Conservation (phyloP, 2,797 vertebrate genomes). For the Nyctalus aviator region DNA sequence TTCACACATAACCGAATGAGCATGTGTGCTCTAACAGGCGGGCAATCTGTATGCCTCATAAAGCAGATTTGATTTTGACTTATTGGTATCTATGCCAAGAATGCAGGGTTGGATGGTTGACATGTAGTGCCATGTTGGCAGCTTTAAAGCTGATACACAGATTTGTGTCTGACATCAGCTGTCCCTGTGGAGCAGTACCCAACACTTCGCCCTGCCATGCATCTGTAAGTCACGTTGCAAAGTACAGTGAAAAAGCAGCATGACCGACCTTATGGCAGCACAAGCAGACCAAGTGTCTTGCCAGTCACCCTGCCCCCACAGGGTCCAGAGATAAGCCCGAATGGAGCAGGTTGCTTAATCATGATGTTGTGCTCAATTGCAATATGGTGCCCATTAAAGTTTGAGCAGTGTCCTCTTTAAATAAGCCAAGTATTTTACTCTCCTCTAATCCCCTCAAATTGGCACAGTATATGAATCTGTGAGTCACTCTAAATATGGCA, state of each 20-base stretch:
- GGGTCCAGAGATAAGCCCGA: neutral
- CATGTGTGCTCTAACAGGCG: slow-evolving; percentile 61
- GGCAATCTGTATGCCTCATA: slow-evolving; percentile 67
- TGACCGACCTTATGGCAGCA: neutral
- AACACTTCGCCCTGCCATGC: neutral
- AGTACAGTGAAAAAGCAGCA: neutral
- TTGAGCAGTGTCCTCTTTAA: neutral
- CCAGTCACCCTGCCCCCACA: neutral
- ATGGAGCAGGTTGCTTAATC: neutral
- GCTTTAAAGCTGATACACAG: slow-evolving; percentile 59
- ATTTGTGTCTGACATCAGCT: slow-evolving; percentile 67
- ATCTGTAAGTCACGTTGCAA: slow-evolving; percentile 55
- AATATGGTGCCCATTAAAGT: neutral
- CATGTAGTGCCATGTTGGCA: slow-evolving; percentile 52
- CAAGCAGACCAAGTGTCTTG: neutral
- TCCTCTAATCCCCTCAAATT: neutral
- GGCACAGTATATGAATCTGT: neutral
- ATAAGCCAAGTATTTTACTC: neutral
- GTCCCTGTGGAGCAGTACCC: slow-evolving; percentile 28
- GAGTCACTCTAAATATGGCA: neutral
- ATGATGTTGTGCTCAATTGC: neutral
- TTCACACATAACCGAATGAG: slow-evolving; percentile 59
- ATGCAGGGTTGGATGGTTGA: slow-evolving; percentile 46
- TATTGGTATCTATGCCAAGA: slow-evolving; percentile 70
- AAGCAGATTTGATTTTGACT: slow-evolving; percentile 79